Conservation (phyloP, 2,888 invertebrate genomes). For the Pheosia gnoma region DNA sequence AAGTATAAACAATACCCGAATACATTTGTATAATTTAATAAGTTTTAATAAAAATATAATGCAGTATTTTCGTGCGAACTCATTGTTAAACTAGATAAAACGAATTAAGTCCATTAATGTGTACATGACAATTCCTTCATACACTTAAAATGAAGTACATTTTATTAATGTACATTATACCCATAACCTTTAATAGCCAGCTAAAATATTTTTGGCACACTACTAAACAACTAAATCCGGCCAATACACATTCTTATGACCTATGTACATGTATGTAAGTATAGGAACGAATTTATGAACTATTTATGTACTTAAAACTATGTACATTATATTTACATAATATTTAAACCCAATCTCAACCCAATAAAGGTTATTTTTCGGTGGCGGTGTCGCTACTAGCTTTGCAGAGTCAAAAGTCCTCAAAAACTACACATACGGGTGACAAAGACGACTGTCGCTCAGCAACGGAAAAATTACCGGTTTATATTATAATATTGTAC, state of each 20-base stretch:
- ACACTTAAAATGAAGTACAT: conserved; percentile 28
- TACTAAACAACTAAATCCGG: conserved; percentile 66
- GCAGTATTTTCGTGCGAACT: neutral
- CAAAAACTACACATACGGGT: too few relatives aligned
- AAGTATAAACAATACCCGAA: too few relatives aligned
- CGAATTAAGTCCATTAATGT: conserved; percentile 1
- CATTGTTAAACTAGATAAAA: neutral
- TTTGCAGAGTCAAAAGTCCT: neutral
- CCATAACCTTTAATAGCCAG: conserved; percentile 59
- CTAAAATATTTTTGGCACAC: conserved; percentile 72
- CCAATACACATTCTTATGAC: conserved; percentile 42
- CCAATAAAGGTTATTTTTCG: neutral
- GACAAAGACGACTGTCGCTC: too few relatives aligned
- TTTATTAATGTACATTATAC: conserved; percentile 29
- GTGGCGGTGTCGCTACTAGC: neutral
- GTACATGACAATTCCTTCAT: conserved; percentile 17
- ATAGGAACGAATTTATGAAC: conserved; percentile 62
- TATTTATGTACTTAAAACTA: conserved; percentile 45
- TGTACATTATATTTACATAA: conserved; percentile 45
- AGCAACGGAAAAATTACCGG: too few relatives aligned
- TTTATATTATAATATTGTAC: too few relatives aligned
- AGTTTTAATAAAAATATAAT: neutral
- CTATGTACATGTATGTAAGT: conserved; percentile 54
- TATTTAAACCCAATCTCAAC: neutral
- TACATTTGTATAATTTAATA: neutral